Evolutionary conservation across 2,113 vertebrate species (phyloP).

Genomic region (Leucoraja erinaceus): DNA sequence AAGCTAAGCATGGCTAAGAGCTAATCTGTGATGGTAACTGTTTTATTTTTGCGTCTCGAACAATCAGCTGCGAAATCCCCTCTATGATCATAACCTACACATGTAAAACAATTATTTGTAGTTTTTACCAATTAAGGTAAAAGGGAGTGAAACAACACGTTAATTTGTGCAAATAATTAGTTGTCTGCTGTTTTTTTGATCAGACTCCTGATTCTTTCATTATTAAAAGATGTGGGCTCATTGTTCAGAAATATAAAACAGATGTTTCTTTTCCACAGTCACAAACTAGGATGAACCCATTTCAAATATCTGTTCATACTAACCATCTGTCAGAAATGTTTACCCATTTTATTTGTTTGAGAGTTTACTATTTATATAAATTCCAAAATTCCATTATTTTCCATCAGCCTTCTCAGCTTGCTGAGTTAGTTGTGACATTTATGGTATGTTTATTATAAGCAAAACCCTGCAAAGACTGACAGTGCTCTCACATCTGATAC

Average conservation of each 20-base stretch:
- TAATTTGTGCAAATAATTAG: background rate
- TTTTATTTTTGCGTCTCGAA: background rate
- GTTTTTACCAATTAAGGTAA: background rate
- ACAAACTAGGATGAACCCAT: background rate
- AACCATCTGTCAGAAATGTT: slow-evolving; percentile 21
- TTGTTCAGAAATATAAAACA: background rate
- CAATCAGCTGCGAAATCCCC: background rate
- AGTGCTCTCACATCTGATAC: background rate
- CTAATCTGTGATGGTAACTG: background rate
- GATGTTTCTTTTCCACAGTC: background rate
- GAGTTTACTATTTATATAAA: slow-evolving; percentile 28
- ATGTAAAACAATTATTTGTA: background rate
- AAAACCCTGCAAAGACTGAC: background rate
- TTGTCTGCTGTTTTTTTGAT: background rate
- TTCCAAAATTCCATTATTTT: slow-evolving; percentile 31
- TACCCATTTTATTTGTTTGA: background rate
- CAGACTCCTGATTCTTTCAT: background rate
- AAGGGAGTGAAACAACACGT: background rate
- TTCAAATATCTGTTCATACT: slow-evolving; percentile 23
- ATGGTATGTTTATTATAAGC: slow-evolving; percentile 16
- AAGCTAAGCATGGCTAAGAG: background rate
- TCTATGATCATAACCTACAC: background rate
- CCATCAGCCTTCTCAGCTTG: background rate
- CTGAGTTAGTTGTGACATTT: slow-evolving; percentile 15
- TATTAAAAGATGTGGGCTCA: background rate